A percentile compares a stretch with the other conserved stretches of the same genome.
Conservation (phyloP, 1,140 invertebrate genomes). For the Dinoponera quadriceps region DNA sequence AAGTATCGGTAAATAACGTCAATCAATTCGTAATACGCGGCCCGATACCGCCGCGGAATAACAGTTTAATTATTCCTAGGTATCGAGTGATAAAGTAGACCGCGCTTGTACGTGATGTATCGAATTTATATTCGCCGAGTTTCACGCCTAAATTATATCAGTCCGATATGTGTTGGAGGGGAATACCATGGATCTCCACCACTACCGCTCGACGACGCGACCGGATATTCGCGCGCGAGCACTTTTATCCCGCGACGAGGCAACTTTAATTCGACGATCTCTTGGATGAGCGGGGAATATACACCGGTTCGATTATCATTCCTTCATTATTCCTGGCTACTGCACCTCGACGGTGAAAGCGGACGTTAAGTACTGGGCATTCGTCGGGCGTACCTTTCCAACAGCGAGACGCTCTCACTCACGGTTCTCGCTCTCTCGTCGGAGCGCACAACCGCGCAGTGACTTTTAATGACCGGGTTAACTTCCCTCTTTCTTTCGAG, state of each 20-base stretch:
- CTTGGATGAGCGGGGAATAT: too few species aligned
- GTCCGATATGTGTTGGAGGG: conserved; percentile 15
- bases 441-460: background rate
- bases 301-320: too few species aligned
- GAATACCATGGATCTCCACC: background rate
- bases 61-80: conserved; percentile 46
- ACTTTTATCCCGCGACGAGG: too few species aligned
- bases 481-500: background rate
- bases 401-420: background rate
- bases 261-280: too few species aligned
- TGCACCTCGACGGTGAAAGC: background rate
- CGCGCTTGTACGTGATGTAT: conserved; percentile 7
- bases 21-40: conserved; percentile 40
- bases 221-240: background rate
- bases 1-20: conserved; percentile 36
- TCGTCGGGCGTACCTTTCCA: background rate
- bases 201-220: background rate
- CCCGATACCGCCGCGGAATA: conserved; percentile 11
- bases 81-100: conserved; percentile 40
- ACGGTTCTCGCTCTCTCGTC: background rate
- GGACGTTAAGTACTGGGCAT: background rate
- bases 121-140: conserved; percentile 30
- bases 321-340: too few species aligned
- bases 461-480: conserved; percentile 40
- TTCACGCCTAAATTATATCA: conserved; percentile 35